These are phyloP conservation scores for Sisor rabdophorus DNA, from an alignment of 2,113 vertebrate species.

Conservation along the genomic window DNA sequence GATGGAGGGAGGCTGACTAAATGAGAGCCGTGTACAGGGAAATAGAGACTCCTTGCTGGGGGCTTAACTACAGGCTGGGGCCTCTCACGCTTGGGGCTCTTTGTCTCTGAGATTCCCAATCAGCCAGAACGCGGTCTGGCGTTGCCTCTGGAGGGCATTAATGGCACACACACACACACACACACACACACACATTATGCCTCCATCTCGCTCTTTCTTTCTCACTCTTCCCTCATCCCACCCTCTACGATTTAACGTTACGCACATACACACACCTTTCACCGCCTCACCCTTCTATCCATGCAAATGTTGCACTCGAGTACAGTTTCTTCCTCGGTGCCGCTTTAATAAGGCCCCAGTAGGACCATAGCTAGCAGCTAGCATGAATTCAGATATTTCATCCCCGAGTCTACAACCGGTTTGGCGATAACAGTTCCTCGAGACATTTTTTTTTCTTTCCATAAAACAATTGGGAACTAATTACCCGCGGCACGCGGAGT, in stretches of 20 bases:
- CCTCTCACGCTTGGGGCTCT: constrained; percentile 48
- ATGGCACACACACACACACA: constrained; percentile 33
- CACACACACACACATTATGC: constrained; percentile 26
- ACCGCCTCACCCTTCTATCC: background rate
- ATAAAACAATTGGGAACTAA: background rate
- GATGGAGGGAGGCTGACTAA: constrained; percentile 43
- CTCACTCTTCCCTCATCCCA: background rate
- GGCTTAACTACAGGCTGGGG: constrained; percentile 51
- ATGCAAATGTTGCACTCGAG: constrained; percentile 40
- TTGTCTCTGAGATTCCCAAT: constrained; percentile 54
- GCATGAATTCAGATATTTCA: background rate
- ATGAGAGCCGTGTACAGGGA: constrained; percentile 43
- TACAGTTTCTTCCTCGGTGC: constrained; percentile 27
- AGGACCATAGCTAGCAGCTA: constrained; percentile 33
- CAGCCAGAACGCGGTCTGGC: constrained; percentile 49
- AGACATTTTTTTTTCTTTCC: background rate
- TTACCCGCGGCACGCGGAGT: background rate
- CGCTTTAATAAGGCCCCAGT: constrained; percentile 45
- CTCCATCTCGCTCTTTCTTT: background rate
- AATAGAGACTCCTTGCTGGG: constrained; percentile 52
- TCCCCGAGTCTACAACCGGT: background rate
- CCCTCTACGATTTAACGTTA: background rate
- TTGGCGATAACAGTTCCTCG: constrained; percentile 6
- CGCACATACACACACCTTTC: constrained; percentile 3
- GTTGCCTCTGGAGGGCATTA: constrained; percentile 45